Evolutionary conservation across 2,113 vertebrate species (phyloP).

Genomic region (Corythornis cristatus): DNA sequence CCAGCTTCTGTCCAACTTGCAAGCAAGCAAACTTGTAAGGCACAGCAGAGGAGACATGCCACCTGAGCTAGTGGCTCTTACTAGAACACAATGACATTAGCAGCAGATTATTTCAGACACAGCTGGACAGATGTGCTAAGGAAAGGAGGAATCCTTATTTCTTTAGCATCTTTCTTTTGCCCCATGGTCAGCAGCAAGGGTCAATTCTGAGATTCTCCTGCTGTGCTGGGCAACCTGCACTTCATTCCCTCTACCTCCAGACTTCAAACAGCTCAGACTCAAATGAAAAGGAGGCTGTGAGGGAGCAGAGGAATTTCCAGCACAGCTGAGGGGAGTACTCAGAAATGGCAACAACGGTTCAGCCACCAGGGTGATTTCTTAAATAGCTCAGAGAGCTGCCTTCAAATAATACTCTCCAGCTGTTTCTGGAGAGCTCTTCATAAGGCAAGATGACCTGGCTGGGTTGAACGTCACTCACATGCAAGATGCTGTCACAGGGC

Average conservation of each 20-base stretch:
- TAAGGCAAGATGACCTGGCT: constrained; percentile 8
- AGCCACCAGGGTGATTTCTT: constrained; percentile 10
- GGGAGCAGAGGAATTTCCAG: neutral
- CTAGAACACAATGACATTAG: neutral
- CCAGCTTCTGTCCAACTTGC: neutral
- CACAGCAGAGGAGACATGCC: neutral
- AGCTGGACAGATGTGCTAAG: neutral
- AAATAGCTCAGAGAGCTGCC: neutral
- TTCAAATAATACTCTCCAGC: constrained; percentile 30
- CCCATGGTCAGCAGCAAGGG: neutral
- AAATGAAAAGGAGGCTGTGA: neutral
- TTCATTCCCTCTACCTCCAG: neutral
- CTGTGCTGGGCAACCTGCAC: neutral
- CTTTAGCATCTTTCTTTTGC: neutral
- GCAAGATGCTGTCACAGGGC: neutral
- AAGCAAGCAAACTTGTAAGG: neutral
- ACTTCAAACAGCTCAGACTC: neutral
- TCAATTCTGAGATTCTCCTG: neutral
- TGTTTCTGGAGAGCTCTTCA: constrained; percentile 10
- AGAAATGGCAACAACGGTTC: constrained; percentile 1
- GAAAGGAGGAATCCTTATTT: neutral
- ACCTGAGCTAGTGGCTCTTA: neutral
- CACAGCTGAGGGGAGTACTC: neutral
- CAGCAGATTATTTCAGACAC: neutral
- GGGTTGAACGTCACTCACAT: neutral